phyloP scores from a whole-genome alignment of 92 coral and sea anemone species.

The Parazoanthus swiftii region DNA sequence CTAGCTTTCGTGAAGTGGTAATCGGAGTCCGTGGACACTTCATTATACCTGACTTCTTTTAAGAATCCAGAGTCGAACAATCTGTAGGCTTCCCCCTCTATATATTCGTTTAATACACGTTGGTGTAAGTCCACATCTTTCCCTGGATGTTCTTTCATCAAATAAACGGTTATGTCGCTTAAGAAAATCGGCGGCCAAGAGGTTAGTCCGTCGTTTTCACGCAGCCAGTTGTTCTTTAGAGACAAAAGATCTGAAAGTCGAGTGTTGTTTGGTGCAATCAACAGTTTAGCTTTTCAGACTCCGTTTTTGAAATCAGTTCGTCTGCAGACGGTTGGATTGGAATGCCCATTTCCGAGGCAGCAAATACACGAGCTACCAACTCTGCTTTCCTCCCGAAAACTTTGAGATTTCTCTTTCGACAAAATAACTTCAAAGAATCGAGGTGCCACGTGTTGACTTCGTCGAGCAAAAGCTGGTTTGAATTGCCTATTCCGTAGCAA shows the following conservation, averaged over 20 bases:
- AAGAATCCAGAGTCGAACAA: conserved; percentile 45
- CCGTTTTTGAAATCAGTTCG: background rate
- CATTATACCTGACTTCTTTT: no score
- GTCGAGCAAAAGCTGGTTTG: no score
- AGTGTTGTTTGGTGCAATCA: conserved; percentile 7
- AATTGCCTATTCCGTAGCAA: no score
- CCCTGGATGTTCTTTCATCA: conserved; percentile 64
- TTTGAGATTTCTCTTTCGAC: no score
- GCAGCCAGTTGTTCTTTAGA: conserved; percentile 40
- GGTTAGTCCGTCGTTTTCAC: conserved; percentile 41
- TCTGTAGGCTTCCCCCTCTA: conserved; percentile 58
- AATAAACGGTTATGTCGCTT: conserved; percentile 51
- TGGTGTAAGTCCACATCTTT: conserved; percentile 43
- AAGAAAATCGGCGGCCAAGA: conserved; percentile 53
- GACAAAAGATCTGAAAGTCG: conserved; percentile 46
- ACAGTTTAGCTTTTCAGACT: background rate
- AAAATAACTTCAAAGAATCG: no score
- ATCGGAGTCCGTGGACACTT: no score
- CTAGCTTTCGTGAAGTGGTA: no score
- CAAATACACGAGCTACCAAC: no score
- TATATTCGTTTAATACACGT: conserved; percentile 51
- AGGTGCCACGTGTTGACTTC: no score
- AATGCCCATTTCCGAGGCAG: background rate
- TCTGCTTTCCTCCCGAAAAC: no score
- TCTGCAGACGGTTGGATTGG: background rate